These are phyloP conservation scores for Trididemnum miniatum DNA, from an alignment of 23 tunicate genomes.

Conservation along the genomic window DNA sequence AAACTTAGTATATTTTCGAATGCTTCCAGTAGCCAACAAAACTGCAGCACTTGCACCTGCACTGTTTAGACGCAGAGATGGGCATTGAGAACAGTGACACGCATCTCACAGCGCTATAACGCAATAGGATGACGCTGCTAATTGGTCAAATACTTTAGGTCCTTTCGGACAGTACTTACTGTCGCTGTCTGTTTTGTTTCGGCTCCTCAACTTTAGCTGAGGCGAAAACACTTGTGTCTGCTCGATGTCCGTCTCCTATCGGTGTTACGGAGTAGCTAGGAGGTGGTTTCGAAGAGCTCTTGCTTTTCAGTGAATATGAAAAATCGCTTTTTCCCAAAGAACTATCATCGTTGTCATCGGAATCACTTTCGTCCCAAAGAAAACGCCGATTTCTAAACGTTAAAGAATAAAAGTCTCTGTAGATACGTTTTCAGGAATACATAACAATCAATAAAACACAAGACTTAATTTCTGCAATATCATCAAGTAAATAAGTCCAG, in stretches of 20 bases:
- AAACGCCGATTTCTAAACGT: conserved; percentile 13
- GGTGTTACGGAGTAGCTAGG: conserved; percentile 51
- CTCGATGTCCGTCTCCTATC: conserved; percentile 38
- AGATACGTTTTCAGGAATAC: too few relatives aligned
- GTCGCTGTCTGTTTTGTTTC: conserved; percentile 44
- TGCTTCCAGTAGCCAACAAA: too few relatives aligned
- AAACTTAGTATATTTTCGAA: too few relatives aligned
- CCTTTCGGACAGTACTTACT: conserved; percentile 24
- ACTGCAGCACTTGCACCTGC: background rate
- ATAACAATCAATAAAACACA: too few relatives aligned
- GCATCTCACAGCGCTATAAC: too few relatives aligned
- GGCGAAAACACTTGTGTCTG: conserved; percentile 25
- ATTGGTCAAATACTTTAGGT: too few relatives aligned
- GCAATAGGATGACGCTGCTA: too few relatives aligned
- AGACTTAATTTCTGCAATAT: too few relatives aligned
- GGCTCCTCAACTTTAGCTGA: conserved; percentile 39
- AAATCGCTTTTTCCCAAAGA: conserved; percentile 38
- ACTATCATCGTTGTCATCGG: conserved; percentile 46
- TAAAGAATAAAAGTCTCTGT: too few relatives aligned
- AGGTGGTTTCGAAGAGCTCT: conserved; percentile 25
- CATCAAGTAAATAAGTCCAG: too few relatives aligned
- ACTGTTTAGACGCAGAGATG: too few relatives aligned
- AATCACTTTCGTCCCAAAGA: conserved; percentile 50
- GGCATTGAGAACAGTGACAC: too few relatives aligned
- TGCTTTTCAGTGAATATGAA: conserved; percentile 37